phyloP scores from a whole-genome alignment of 2,888 invertebrate species.

The Lapara coniferarum region DNA sequence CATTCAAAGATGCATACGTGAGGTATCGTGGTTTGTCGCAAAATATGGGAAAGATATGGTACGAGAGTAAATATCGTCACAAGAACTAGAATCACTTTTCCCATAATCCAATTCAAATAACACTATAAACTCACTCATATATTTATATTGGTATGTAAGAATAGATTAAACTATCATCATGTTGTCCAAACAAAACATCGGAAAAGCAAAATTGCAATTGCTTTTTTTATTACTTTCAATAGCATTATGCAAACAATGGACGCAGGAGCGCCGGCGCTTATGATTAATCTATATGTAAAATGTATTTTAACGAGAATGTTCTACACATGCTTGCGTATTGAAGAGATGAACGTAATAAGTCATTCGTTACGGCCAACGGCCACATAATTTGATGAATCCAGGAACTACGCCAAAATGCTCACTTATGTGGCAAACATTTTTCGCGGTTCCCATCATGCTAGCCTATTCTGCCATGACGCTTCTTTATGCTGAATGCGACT shows the following conservation, averaged over 20 bases:
- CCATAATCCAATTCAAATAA: too few species aligned
- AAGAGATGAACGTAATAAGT: conserved; percentile 37
- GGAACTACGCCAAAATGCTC: conserved; percentile 65
- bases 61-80: background rate
- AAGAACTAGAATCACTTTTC: background rate
- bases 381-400: conserved; percentile 60
- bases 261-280: conserved; percentile 51
- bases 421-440: conserved; percentile 57
- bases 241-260: conserved; percentile 42
- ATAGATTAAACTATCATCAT: background rate
- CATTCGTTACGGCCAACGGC: conserved; percentile 60
- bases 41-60: conserved; percentile 1
- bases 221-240: conserved; percentile 42
- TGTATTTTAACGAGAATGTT: conserved; percentile 28
- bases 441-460: conserved; percentile 56
- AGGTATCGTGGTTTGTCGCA: background rate
- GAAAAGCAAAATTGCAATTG: conserved; percentile 44
- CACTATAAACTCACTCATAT: too few species aligned
- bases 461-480: background rate
- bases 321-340: conserved; percentile 13
- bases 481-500: background rate
- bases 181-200: background rate
- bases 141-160: too few species aligned
- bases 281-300: conserved; percentile 48
- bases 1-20: background rate